Percentiles rank a stretch among this genome's conserved stretches.
phyloP scores from a whole-genome alignment of 1,140 invertebrate species.

The Polypedilum vanderplanki region DNA sequence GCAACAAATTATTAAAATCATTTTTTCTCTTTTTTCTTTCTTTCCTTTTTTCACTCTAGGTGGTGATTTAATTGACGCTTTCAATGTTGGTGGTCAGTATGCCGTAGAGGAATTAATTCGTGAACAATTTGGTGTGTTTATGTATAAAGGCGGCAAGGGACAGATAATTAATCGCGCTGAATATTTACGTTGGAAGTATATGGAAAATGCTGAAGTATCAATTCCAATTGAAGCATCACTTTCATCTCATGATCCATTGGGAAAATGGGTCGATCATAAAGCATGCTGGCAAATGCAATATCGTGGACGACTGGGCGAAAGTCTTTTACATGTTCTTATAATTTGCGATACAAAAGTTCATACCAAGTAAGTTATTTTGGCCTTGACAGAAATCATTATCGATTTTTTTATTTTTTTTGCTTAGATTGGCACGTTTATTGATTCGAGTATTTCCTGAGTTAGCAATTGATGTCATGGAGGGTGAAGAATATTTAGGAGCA shows the following conservation, averaged over 20 bases:
- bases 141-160: slow-evolving; percentile 85
- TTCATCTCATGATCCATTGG: slow-evolving; percentile 71
- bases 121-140: slow-evolving; percentile 80
- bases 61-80: slow-evolving; percentile 76
- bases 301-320: slow-evolving; percentile 85
- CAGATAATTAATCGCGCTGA: slow-evolving; percentile 82
- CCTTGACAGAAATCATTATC: neutral
- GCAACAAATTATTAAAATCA: too few species aligned
- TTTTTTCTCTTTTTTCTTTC: slow-evolving; percentile 31
- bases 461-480: slow-evolving; percentile 90
- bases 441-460: slow-evolving; percentile 87
- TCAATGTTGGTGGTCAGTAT: slow-evolving; percentile 66
- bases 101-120: slow-evolving; percentile 80
- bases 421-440: slow-evolving; percentile 73
- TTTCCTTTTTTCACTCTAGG: slow-evolving; percentile 45
- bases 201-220: slow-evolving; percentile 73
- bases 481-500: slow-evolving; percentile 93
- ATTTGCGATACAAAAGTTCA: slow-evolving; percentile 82
- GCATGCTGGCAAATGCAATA: slow-evolving; percentile 97
- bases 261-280: slow-evolving; percentile 80
- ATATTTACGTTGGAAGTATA: slow-evolving; percentile 87
- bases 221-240: slow-evolving; percentile 75
- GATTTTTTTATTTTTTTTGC: slow-evolving; percentile 42
- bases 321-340: slow-evolving; percentile 86
- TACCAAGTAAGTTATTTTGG: slow-evolving; percentile 35